Base-by-base conservation (phyloP, 2,888 invertebrate genomes). In the Ormyrus rosae region DNA sequence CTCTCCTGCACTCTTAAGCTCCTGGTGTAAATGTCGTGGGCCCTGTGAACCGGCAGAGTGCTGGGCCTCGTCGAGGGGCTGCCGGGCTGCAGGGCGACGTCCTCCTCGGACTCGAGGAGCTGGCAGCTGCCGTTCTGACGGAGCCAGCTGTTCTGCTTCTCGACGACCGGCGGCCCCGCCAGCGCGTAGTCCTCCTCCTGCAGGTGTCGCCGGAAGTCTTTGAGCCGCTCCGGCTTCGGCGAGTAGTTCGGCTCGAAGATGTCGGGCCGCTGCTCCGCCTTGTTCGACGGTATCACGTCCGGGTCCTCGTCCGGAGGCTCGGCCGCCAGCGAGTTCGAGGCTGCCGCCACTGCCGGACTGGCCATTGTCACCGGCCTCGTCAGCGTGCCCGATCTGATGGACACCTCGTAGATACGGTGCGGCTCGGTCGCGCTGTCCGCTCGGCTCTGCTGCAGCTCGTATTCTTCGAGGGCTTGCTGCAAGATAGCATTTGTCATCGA, bases 1-100 rank as follows among this genome's bases (percentile, higher is more conserved):
- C 89, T 89, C 78, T 89, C 89, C 76, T 89, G 89, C 53, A 89
- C 87, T 63, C 89, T 86, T 71, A 86, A 85, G 84, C 89, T 89
- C 82, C 88, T 88, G 81, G 89, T 89, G 82, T 89, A 89, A 71
- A 89, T 87, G 72, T 89, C 89, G 76, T 89, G 89, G 46, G 85
- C 86, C 67, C 88, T 87, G 81, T 89, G 88, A 6, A 89, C 89
- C 51, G 89, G 88, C 74, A 89, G 84, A 11, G 89, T 89, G 75
- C 85, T 89, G 8, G 89, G 89, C 65, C 89, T 85, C 19, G 86
- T 81, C 6, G 89, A 60, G 84, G 88, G 55, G 11, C 61, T 58
- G 9, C 19, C 50, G 19, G 9, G 19, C 19, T 19, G 6, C 46
- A 3, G 45, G 46, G 19, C 19, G 19, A 19, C 19, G 19, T 19